These are phyloP conservation scores for Drosophila nr. medialis DNA, from an alignment of 2,888 invertebrate species.

Conservation along the genomic window DNA sequence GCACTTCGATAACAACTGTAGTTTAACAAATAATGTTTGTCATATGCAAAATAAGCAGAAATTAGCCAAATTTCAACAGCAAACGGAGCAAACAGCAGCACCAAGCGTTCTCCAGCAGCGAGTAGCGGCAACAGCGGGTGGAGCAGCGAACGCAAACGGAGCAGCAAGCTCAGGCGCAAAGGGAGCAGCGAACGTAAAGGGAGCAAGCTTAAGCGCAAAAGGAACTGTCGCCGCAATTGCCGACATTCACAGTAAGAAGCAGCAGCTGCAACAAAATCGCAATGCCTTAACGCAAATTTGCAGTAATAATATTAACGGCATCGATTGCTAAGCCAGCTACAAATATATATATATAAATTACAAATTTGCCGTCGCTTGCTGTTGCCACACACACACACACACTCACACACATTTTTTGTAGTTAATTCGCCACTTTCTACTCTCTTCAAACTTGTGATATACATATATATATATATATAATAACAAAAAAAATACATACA, in stretches of 20 bases:
- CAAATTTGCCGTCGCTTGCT: slow-evolving; percentile 39
- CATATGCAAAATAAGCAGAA: slow-evolving; percentile 11
- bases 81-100: background rate
- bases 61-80: background rate
- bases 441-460: slow-evolving; percentile 79
- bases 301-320: slow-evolving; percentile 53
- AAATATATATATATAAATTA: background rate
- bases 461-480: slow-evolving; percentile 48
- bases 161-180: background rate
- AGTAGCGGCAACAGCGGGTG: slow-evolving; percentile 26
- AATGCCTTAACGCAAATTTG: slow-evolving; percentile 27
- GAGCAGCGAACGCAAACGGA: background rate
- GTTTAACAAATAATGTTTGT: slow-evolving; percentile 43
- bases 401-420: slow-evolving; percentile 51
- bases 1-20: slow-evolving; percentile 30
- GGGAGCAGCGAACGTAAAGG: background rate
- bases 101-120: slow-evolving; percentile 9
- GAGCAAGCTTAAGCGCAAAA: background rate
- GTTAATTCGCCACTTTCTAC: slow-evolving; percentile 67
- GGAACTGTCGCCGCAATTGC: background rate
- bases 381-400: slow-evolving; percentile 24
- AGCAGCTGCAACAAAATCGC: slow-evolving; percentile 59
- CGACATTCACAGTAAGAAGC: background rate
- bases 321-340: slow-evolving; percentile 54
- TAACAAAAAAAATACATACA: slow-evolving; percentile 4